Percentiles rank a stretch among this genome's conserved stretches.
Evolutionary conservation across 2,888 invertebrate species (phyloP).

Genomic region (Agonopterix alstromeriana): DNA sequence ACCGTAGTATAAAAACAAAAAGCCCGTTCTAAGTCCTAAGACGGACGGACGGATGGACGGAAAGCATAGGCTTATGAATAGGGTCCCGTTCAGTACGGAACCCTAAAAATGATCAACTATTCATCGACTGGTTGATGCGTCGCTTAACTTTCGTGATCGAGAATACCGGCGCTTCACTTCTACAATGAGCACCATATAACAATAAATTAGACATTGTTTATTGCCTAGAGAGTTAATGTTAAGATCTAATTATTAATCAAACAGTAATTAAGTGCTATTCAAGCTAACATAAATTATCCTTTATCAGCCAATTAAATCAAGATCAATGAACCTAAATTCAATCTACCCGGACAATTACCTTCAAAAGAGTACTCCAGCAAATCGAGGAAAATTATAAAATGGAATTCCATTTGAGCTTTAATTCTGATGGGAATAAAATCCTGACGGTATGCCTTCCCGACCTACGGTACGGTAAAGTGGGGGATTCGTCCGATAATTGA

Average conservation of each 20-base stretch:
- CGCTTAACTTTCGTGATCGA: too few species aligned
- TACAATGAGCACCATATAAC: too few species aligned
- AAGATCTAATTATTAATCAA: background rate
- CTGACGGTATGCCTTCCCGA: slow-evolving; percentile 27
- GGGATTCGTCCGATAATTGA: slow-evolving; percentile 41
- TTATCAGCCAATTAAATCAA: background rate
- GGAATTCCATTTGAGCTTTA: slow-evolving; percentile 48
- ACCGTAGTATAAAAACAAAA: too few species aligned
- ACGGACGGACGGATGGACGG: too few species aligned
- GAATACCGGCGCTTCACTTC: too few species aligned
- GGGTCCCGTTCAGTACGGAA: too few species aligned
- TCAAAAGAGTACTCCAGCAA: slow-evolving; percentile 1
- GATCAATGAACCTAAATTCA: slow-evolving; percentile 4
- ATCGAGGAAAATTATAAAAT: slow-evolving; percentile 43
- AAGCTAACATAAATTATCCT: background rate
- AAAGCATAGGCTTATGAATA: too few species aligned
- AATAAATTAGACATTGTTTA: too few species aligned
- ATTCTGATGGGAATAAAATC: slow-evolving; percentile 46
- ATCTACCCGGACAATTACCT: slow-evolving; percentile 16
- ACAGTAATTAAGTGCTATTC: too few species aligned
- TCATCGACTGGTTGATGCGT: too few species aligned
- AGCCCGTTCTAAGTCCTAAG: too few species aligned
- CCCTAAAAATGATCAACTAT: too few species aligned
- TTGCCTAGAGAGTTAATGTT: slow-evolving; percentile 2
- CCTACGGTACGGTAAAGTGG: slow-evolving; percentile 15